phyloP scores from a whole-genome alignment of 1,140 invertebrate species.

The Probaryconus sp. region DNA sequence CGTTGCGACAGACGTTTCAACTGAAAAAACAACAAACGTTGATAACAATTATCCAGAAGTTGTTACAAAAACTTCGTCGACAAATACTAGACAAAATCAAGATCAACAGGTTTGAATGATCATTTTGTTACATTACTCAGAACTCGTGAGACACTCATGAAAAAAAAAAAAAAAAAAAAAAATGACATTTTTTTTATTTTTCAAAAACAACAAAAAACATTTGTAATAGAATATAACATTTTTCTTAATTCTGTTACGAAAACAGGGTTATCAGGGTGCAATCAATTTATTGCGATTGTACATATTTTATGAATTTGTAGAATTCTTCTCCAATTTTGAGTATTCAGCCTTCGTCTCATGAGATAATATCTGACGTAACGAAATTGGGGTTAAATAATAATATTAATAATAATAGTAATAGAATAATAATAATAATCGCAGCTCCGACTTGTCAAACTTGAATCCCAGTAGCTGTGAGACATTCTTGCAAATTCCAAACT shows the following conservation, averaged over 20 bases:
- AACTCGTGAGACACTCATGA: conserved; percentile 37
- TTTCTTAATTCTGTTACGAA: no score
- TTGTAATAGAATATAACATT: no score
- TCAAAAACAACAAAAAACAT: no score
- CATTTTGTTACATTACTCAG: conserved; percentile 54
- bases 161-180: neutral
- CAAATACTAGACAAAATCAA: conserved; percentile 61
- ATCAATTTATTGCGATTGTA: conserved; percentile 4
- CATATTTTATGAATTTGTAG: conserved; percentile 29
- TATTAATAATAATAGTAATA: neutral
- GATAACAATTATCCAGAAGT: conserved; percentile 60
- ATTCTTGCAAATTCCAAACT: conserved; percentile 28
- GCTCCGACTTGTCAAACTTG: conserved; percentile 24
- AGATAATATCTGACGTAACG: conserved; percentile 32
- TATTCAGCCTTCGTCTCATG: conserved; percentile 28
- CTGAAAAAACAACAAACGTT: conserved; percentile 66
- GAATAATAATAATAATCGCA: conserved; percentile 1
- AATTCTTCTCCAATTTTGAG: no score
- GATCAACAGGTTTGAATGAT: conserved; percentile 71
- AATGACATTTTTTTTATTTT: conserved; percentile 1
- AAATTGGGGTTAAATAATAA: no score
- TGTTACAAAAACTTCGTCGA: conserved; percentile 59
- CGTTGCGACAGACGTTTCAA: conserved; percentile 53
- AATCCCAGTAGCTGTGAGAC: conserved; percentile 31
- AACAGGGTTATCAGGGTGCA: no score